A percentile compares a stretch with the other conserved stretches of the same genome.
These are phyloP conservation scores for Planiliza haematocheilus DNA, from an alignment of 2,113 vertebrate genomes.

Conservation along the genomic window DNA sequence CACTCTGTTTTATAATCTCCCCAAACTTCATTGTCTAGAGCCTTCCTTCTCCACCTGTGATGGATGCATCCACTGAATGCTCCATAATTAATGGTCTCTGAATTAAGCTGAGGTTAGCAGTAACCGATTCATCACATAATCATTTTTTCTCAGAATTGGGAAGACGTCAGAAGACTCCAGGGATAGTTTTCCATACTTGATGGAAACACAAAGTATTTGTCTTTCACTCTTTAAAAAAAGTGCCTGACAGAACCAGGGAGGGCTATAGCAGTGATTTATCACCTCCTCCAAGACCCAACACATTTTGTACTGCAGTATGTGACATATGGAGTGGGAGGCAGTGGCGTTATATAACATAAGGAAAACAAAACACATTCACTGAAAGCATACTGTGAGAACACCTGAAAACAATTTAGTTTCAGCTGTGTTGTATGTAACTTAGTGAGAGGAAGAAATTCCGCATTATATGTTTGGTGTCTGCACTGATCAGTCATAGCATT, in stretches of 20 bases:
- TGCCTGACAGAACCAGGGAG: conserved; percentile 21
- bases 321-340: conserved; percentile 10
- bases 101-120: conserved; percentile 32
- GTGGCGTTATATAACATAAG: conserved; percentile 31
- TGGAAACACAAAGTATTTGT: conserved; percentile 30
- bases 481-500: no score
- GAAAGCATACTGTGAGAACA: background rate
- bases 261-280: conserved; percentile 39
- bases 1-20: conserved; percentile 23
- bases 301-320: conserved; percentile 32
- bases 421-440: background rate
- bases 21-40: conserved; percentile 4
- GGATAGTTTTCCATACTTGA: conserved; percentile 32
- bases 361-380: conserved; percentile 39
- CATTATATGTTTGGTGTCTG: background rate
- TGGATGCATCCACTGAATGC: conserved; percentile 28
- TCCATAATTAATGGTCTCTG: conserved; percentile 38
- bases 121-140: conserved; percentile 18
- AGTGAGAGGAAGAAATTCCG: background rate
- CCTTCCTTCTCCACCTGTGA: conserved; percentile 22
- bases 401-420: background rate
- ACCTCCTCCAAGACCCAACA: conserved; percentile 28
- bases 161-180: conserved; percentile 16
- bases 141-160: conserved; percentile 41
- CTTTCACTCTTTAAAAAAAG: conserved; percentile 34